Conservation (phyloP, 2,113 vertebrate species). For the Origma solitaria region DNA sequence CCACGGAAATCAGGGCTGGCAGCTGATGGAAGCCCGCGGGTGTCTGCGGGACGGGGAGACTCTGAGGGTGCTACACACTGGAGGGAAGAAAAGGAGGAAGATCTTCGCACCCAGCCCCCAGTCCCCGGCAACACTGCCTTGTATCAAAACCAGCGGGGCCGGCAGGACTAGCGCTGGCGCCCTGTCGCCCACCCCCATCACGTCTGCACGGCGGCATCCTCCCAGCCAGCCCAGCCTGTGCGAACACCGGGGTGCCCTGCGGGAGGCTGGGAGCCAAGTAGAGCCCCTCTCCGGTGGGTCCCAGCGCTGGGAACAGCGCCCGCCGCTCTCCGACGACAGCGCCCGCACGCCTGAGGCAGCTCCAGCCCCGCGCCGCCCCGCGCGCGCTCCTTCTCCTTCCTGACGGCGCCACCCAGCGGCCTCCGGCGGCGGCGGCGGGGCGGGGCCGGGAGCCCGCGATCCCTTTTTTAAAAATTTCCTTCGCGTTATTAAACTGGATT, state of each 20-base stretch:
- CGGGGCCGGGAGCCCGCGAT: too few relatives aligned
- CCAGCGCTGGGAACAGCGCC: background rate
- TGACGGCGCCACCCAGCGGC: background rate
- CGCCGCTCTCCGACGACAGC: accelerated
- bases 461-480: accelerated
- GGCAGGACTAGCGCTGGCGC: background rate
- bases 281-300: accelerated
- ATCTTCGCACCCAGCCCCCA: background rate
- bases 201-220: background rate
- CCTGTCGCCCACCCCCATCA: background rate
- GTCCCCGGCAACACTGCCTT: background rate
- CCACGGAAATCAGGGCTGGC: background rate
- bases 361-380: background rate
- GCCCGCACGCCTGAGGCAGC: background rate
- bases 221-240: background rate
- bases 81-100: background rate
- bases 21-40: too few relatives aligned
- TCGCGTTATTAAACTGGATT: accelerated
- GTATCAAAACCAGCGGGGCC: background rate
- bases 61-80: background rate
- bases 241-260: background rate
- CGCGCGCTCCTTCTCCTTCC: background rate
- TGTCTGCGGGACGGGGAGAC: too few relatives aligned
- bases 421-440: background rate
- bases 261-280: background rate